Evolutionary conservation across 2,113 vertebrate species (phyloP), one percentile per base, ranked within the genome.

Genomic region (Athene cunicularia): DNA sequence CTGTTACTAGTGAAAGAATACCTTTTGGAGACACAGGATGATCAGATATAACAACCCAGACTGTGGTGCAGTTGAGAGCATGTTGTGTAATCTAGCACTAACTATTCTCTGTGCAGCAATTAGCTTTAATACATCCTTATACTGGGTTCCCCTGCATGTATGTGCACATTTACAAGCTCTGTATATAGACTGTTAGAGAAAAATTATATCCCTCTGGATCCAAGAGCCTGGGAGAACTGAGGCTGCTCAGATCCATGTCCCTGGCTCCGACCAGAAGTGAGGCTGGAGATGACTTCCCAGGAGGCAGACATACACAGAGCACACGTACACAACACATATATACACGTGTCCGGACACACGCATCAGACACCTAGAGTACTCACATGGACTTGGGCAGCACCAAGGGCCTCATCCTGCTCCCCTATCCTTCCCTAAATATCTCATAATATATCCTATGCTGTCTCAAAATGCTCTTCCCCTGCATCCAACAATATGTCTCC

Each of bases 41-140:
- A 39, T 19, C 19, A 62, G 15, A 15, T 26, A 1, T 33, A 60
- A 21, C 16, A 74, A 27, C 6, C 3, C 16, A 64, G 16, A 12
- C 14, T 55, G 17, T 20, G 26, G 39, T 45, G 15, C 21, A 70
- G 19, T 12, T 21, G 24, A 74, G 55, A 45, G 24, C 32, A 60
- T 4, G 4, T 0, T 19, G 9, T 19, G 7, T 58, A 32, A 63
- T 28, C 1, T 3, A 66, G 12, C 21, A 71, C 17, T 64, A 33
- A 14, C 12, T 43, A 55, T 45, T 68, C 7, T 20, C 30, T 63
- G 20, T 28, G 20, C 53, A 66, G 39, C 37, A 50, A 18, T 39
- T 70, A 55, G 13, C 16, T 77, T 55, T 77, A 45, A 35, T 13
- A 15, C 4, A 49, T 32, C 6, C 12, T 88, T 47, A 32, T 37